Base-by-base conservation (phyloP, 2,797 vertebrate species). In the Myripristis jacobus region DNA sequence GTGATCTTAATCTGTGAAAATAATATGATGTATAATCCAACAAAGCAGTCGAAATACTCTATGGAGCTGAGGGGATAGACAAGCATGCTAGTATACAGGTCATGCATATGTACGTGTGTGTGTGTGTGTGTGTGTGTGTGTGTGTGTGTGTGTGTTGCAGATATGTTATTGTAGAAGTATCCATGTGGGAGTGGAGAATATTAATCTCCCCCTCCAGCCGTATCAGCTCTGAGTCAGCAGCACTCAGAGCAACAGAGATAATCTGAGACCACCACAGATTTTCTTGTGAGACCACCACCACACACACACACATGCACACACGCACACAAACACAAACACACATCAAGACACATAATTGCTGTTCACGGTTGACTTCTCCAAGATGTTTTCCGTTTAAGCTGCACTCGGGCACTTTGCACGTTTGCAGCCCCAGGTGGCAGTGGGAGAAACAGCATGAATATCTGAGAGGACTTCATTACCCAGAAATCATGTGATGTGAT, bases 201-300 rank as follows among this genome's bases (percentile, higher is more conserved):
- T 48, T 52, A 72, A 51, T 72, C 3, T 64, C 44, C 62, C 70
- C 70, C 64, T 75, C 38, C 64, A 69, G 73, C 73, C 54, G 31
- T 2, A n/a, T 61, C 61, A 53, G 41, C 34, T 69, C 72, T 61
- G 71, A 83, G 19, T 89, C 62, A 82, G 83, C 63, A 73, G 61
- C 74, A 78, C 27, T 34, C 24, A 12, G 6, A 66, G 5, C 2
- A 36, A 7, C 9, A 7, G 34, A 36, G 34, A 36, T 36, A 36
- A 36, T 36, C 34, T 18, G 27, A 73, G 55, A 21, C 43, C 44
- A 41, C 58, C 0, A 72, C 18, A 22, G 34, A 8, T 36, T 36
- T 36, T n/a, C 34, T 9, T 36, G 34, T 18, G 27, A 73, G 55
- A 21, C 43, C 44, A 38, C 57, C 0, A 71, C 16, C n/a, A 22